These are phyloP conservation scores for Cercocebus atys DNA, from an alignment of 2,113 vertebrate genomes.

Conservation along the genomic window DNA sequence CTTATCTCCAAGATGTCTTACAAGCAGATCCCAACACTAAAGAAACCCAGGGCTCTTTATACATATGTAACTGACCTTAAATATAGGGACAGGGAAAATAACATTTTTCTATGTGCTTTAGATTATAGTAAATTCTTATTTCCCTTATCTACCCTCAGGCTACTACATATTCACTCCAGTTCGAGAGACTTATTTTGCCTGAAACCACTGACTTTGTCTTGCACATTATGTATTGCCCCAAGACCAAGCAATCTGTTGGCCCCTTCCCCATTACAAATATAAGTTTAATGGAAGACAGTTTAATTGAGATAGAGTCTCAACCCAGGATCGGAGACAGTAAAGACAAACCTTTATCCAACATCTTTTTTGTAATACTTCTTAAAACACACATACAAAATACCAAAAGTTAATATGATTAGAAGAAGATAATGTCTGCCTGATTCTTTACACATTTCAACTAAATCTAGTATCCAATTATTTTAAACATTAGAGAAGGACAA, in stretches of 20 bases:
- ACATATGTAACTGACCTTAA: neutral
- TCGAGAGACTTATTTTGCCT: neutral
- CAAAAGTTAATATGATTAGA: neutral
- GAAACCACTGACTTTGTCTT: neutral
- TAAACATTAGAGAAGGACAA: neutral
- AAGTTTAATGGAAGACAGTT: neutral
- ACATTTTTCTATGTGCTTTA: neutral
- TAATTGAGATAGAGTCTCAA: neutral
- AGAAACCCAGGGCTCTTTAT: neutral
- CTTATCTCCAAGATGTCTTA: neutral
- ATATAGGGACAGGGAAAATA: neutral
- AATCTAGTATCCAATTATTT: neutral
- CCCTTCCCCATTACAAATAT: neutral
- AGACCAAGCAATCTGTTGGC: neutral
- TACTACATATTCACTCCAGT: neutral
- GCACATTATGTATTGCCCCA: neutral
- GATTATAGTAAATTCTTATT: neutral
- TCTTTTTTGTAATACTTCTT: neutral
- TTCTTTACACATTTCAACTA: neutral
- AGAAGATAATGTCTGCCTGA: neutral
- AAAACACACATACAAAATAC: neutral
- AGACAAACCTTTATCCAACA: neutral
- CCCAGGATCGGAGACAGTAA: neutral
- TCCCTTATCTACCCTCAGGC: fast-evolving
- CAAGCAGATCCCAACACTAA: neutral